Percentiles rank a stretch among this genome's conserved stretches.
These are phyloP conservation scores for Oncorhynchus clarkii DNA, from an alignment of 2,113 vertebrate species.

Conservation along the genomic window DNA sequence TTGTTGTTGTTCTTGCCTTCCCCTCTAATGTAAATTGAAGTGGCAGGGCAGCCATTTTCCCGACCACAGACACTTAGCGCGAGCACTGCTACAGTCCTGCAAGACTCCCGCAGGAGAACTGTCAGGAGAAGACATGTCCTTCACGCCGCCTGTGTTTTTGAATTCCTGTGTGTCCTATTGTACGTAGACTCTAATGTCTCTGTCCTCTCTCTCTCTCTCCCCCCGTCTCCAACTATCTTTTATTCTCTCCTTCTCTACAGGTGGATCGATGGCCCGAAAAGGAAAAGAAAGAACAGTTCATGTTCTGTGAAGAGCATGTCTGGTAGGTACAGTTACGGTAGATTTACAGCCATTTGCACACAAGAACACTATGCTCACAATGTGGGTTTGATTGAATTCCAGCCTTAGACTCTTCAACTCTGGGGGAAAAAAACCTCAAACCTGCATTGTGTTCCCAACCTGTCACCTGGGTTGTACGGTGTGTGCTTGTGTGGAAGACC, in stretches of 20 bases:
- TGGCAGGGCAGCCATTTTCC: not conserved
- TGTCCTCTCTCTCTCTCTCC: not conserved
- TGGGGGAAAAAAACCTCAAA: no score
- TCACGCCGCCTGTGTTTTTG: not conserved
- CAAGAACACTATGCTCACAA: no score
- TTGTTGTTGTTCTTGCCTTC: not conserved
- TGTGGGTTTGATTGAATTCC: no score
- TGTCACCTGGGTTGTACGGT: no score
- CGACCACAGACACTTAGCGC: not conserved
- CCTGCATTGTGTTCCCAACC: no score
- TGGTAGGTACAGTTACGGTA: conserved; percentile 64
- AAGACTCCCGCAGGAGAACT: not conserved
- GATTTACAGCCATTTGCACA: no score
- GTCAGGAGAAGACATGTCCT: not conserved
- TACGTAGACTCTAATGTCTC: not conserved
- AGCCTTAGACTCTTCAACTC: no score
- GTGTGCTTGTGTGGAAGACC: no score
- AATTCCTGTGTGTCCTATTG: not conserved
- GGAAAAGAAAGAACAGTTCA: conserved; percentile 90
- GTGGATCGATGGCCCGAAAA: conserved; percentile 87
- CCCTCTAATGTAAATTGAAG: not conserved
- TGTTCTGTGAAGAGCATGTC: conserved; percentile 91
- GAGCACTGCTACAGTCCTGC: not conserved
- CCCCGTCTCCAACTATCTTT: not conserved
- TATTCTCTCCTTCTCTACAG: conserved; percentile 46